Base-by-base conservation (phyloP, 2,797 vertebrate species). In the Phyllotis vaccarum region DNA sequence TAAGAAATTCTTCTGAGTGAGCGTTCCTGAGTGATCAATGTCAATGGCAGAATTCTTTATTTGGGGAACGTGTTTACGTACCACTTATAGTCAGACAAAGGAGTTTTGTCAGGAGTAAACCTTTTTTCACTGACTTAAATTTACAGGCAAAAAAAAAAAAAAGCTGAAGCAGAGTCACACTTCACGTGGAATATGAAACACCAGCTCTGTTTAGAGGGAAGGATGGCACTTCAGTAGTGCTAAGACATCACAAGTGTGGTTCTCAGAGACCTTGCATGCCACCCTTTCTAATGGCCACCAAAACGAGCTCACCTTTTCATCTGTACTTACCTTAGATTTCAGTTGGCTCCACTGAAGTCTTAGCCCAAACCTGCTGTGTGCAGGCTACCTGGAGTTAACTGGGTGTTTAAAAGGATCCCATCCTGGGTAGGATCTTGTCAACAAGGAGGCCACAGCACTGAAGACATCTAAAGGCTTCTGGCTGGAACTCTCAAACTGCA, bases 361-460 rank as follows among this genome's bases (percentile, higher is more conserved):
- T 5, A 6, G 10, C n/a, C 60, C 58, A 17, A 27, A 17, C 24
- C 43, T 5, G 64, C 43, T 3, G 0, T 0, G 27, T 40, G 10
- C 4, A 1, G 22, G 31, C 40, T 21, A 24, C 0, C 0, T 11
- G 49, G 10, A 22, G 54, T 22, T 40, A 37, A 11, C 0, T 22
- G 62, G 58, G 29, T 3, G 66, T n/a, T 79, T 16, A 3, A 24
- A 56, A 49, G 5, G 37, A 43, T n/a, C 56, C 58, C 2, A 2
- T 0, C 0, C 49, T 37, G 29, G 21, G 8, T n/a, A 34, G 31
- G 0, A 5, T 79, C 22, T 2, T 46, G 46, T 27, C 66, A 7
- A 37, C 21, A 52, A 24, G 0, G 11, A 56, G 1, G 1, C 89
- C 56, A 3, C 1, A 8, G 12, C 49, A 27, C 2, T 2, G 27